Percentiles rank a stretch among this genome's conserved stretches.
These are phyloP conservation scores for Neodiprion virginianus DNA, from an alignment of 1,140 invertebrate species.

Conservation along the genomic window DNA sequence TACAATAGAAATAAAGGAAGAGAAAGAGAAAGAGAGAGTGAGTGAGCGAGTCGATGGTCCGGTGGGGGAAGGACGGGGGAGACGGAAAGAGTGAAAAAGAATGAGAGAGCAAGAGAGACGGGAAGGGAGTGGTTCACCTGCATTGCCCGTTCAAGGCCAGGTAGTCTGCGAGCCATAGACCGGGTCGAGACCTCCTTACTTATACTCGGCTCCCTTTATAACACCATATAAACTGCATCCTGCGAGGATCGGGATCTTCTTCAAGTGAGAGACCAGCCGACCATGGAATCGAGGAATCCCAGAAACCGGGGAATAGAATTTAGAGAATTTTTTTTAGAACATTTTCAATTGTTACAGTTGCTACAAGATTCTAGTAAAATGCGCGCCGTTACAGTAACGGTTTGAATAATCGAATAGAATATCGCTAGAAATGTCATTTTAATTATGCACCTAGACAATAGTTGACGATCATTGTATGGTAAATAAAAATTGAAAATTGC, in stretches of 20 bases:
- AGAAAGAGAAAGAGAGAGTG: not conserved
- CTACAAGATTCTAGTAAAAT: not conserved
- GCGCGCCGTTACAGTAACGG: no score
- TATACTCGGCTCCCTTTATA: conserved; percentile 46
- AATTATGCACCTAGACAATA: no score
- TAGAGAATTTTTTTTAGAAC: conserved; percentile 1
- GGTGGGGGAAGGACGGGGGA: conserved; percentile 28
- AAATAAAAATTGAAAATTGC: no score
- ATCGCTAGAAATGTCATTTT: no score
- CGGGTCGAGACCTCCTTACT: conserved; percentile 56
- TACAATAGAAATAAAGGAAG: not conserved
- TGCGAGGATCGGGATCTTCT: not conserved
- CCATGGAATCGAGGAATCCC: not conserved
- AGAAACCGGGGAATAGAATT: no score
- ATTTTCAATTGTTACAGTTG: not conserved
- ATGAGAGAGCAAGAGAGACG: conserved; percentile 35
- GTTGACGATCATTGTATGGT: no score
- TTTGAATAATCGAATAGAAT: no score
- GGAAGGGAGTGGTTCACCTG: conserved; percentile 54
- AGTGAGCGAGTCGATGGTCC: conserved; percentile 28
- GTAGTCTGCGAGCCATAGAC: conserved; percentile 57
- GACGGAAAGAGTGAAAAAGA: conserved; percentile 27
- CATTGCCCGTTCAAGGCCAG: conserved; percentile 62
- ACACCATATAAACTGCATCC: conserved; percentile 6
- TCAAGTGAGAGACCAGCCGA: not conserved